phyloP scores from a whole-genome alignment of 2,888 invertebrate genomes.

The Nomada ruficornis region DNA sequence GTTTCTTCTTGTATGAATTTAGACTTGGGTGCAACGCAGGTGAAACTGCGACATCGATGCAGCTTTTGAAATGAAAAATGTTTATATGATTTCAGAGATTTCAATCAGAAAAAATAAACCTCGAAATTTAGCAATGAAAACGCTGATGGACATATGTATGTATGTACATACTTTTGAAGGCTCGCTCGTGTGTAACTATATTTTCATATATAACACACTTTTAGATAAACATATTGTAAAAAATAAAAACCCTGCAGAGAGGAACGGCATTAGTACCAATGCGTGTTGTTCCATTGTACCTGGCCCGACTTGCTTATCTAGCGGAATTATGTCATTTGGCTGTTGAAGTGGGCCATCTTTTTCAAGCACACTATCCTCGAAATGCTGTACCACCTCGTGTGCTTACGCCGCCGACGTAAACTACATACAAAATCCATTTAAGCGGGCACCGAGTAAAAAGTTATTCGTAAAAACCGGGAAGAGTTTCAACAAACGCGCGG shows the following conservation, averaged over 20 bases:
- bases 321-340: slow-evolving; percentile 52
- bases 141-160: too few species aligned
- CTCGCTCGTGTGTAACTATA: too few species aligned
- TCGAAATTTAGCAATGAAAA: too few species aligned
- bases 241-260: not conserved
- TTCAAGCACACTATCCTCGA: slow-evolving; percentile 35
- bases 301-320: slow-evolving; percentile 38
- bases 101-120: too few species aligned
- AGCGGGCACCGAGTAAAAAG: slow-evolving; percentile 33
- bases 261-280: slow-evolving; percentile 15
- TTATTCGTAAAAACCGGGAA: slow-evolving; percentile 36
- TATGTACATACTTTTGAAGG: too few species aligned
- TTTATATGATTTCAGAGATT: too few species aligned
- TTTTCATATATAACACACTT: too few species aligned
- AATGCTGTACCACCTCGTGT: slow-evolving; percentile 1
- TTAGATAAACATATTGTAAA: not conserved
- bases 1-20: too few species aligned
- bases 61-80: too few species aligned
- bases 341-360: slow-evolving; percentile 53
- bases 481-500: slow-evolving; percentile 34
- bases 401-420: slow-evolving; percentile 13
- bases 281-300: slow-evolving; percentile 30
- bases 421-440: slow-evolving; percentile 47
- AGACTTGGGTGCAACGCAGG: too few species aligned
- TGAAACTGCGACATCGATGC: too few species aligned